Evolutionary conservation across 2,888 invertebrate species (phyloP).

Genomic region (Calephelis perditalis): DNA sequence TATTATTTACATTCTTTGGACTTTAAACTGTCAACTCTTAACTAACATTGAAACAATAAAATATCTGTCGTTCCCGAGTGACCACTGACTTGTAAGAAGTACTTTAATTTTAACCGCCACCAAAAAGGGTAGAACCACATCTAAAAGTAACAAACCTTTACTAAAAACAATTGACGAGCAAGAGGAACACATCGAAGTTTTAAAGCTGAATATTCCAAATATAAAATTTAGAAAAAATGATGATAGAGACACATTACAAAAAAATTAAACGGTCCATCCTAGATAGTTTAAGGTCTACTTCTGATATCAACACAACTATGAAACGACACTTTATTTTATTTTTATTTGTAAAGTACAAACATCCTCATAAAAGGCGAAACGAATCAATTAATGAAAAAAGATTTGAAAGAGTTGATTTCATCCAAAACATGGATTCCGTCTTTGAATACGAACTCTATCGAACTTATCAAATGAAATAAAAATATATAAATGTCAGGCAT

Average conservation of each 20-base stretch:
- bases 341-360: too few relatives aligned
- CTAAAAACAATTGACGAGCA: constrained; percentile 17
- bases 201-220: constrained; percentile 1
- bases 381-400: too few relatives aligned
- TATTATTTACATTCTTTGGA: constrained; percentile 21
- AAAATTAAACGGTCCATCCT: constrained; percentile 21
- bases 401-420: too few relatives aligned
- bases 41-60: constrained; percentile 21
- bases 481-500: too few relatives aligned
- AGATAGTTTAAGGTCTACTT: too few relatives aligned
- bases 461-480: too few relatives aligned
- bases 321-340: too few relatives aligned
- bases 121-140: constrained; percentile 20
- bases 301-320: too few relatives aligned
- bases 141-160: constrained; percentile 14
- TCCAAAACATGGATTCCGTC: too few relatives aligned
- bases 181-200: constrained; percentile 15
- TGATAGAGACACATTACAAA: constrained; percentile 18
- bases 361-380: too few relatives aligned
- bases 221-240: constrained; percentile 15
- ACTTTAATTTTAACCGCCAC: constrained; percentile 13
- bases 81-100: constrained; percentile 21
- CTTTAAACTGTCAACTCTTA: constrained; percentile 19
- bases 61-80: constrained; percentile 20
- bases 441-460: too few relatives aligned